Conservation (phyloP, 2,888 invertebrate genomes). For the Clanis bilineata region DNA sequence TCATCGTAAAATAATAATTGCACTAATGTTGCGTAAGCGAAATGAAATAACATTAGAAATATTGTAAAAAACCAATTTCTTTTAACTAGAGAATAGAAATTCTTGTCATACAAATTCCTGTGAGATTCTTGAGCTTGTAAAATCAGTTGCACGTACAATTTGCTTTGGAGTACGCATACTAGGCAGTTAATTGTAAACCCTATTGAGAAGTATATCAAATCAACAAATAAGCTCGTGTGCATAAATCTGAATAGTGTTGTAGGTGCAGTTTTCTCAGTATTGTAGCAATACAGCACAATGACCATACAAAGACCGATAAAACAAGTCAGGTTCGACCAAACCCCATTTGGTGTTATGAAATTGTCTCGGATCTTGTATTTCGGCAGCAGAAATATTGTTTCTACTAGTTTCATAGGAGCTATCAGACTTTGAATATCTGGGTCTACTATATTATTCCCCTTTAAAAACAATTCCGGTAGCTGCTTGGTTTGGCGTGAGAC, state of each 20-base stretch:
- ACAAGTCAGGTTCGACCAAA: not conserved
- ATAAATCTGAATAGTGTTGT: not conserved
- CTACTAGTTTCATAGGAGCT: constrained; percentile 24
- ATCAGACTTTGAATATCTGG: constrained; percentile 25
- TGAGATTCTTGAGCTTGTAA: constrained; percentile 24
- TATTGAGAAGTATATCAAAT: constrained; percentile 10
- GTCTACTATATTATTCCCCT: constrained; percentile 22
- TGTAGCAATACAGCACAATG: not conserved
- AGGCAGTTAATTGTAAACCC: constrained; percentile 20
- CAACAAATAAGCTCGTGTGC: not conserved
- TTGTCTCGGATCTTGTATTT: constrained; percentile 28
- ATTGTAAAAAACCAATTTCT: constrained; percentile 12
- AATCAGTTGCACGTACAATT: constrained; percentile 20
- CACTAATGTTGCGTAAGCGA: not conserved
- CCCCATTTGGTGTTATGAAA: constrained; percentile 22
- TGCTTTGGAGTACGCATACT: not conserved
- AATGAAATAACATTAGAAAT: not conserved
- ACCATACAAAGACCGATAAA: not conserved
- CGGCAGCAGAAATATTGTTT: constrained; percentile 17
- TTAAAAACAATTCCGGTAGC: constrained; percentile 8
- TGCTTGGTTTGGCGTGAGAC: not conserved
- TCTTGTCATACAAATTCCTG: constrained; percentile 13
- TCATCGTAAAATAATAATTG: not conserved
- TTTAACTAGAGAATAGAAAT: not conserved
- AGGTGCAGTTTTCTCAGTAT: not conserved